Evolutionary conservation across 2,888 invertebrate genomes (phyloP).

Genomic region (Masnerella sp.): DNA sequence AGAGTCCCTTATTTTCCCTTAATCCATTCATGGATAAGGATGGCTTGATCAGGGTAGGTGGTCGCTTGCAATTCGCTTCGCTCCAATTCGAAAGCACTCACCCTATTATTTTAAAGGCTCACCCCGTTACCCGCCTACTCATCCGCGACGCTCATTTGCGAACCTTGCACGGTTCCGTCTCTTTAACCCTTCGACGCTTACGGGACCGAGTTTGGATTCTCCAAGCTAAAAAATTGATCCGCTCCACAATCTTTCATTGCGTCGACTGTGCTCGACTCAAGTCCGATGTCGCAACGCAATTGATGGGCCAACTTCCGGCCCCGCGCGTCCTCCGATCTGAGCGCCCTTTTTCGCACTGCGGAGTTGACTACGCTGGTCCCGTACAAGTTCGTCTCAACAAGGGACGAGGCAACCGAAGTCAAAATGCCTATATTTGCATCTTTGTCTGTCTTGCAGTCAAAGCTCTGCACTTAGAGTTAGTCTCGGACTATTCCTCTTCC

Average conservation of each 20-base stretch:
- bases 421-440: not conserved
- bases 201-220: not conserved
- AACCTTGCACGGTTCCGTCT: not conserved
- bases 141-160: not conserved
- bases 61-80: no score
- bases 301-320: not conserved
- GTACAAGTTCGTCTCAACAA: not conserved
- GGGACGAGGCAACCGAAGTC: not conserved
- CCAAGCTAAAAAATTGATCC: not conserved
- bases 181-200: not conserved
- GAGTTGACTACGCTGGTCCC: no score
- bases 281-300: not conserved
- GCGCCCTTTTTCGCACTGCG: not conserved
- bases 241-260: not conserved
- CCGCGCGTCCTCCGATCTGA: not conserved
- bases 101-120: slow-evolving; percentile 10
- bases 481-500: not conserved
- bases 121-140: not conserved
- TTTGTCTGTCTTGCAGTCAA: not conserved
- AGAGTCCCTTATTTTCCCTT: no score
- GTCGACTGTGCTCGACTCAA: not conserved
- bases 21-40: not conserved
- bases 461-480: not conserved
- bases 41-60: not conserved
- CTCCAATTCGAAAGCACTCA: slow-evolving; percentile 2